Conservation (phyloP, 2,797 vertebrate genomes). For the Arctocebus calabarensis region DNA sequence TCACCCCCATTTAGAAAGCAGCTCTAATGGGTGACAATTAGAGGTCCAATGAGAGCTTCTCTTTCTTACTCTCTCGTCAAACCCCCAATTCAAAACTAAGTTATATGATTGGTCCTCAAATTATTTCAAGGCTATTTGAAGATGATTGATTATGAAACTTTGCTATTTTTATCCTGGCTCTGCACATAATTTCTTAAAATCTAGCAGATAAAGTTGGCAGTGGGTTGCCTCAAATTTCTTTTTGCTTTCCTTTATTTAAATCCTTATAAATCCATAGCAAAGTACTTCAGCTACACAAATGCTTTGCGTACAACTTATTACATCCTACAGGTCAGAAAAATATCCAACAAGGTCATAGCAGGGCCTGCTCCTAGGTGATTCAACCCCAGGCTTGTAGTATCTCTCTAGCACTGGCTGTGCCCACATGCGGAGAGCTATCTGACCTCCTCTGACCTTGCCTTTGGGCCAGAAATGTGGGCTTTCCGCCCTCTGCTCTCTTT, state of each 20-base stretch:
- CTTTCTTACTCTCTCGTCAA: background rate
- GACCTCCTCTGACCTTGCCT: background rate
- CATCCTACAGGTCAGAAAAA: background rate
- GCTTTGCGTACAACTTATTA: background rate
- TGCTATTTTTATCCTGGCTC: conserved; percentile 9
- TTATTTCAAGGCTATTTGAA: background rate
- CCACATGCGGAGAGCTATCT: background rate
- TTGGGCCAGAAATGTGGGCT: background rate
- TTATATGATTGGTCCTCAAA: background rate
- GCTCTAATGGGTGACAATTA: too few species aligned
- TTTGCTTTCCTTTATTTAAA: background rate
- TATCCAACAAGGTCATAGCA: background rate
- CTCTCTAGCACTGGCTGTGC: background rate
- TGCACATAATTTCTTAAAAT: conserved; percentile 32
- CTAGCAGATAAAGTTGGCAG: background rate
- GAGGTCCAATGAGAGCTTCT: background rate
- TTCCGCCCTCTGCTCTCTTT: background rate
- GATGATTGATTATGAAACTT: background rate
- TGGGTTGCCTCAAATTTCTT: background rate
- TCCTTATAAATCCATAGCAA: background rate
- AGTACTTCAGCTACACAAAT: background rate
- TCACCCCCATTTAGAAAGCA: background rate
- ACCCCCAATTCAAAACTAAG: background rate
- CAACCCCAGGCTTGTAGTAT: background rate
- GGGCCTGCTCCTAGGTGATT: background rate